Base-by-base conservation (phyloP, 1,140 invertebrate species). In the Philotrypesis tridentata region DNA sequence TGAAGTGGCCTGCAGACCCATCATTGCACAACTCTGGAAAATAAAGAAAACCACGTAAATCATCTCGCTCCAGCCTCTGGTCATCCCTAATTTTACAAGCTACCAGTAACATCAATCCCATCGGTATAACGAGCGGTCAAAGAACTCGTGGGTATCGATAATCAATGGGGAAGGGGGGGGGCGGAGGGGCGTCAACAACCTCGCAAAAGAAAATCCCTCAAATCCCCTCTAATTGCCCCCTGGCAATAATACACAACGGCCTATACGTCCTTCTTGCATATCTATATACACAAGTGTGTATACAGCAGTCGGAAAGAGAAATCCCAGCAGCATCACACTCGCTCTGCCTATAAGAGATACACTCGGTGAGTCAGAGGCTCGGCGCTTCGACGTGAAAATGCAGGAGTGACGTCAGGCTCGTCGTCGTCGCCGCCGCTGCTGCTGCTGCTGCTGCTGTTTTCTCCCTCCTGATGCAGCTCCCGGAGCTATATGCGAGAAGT, bases 1-100 rank as follows among this genome's bases (percentile, higher is more conserved):
- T 92, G 94, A 93, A 89, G 94, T 95, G 90, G 94, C 94, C 93
- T 95, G 94, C 92, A 95, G 93, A 94, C 94, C 94, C 94, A 95
- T 95, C 93, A 94, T 95, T 93, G 94, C 94, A 94, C 94, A 94
- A 90, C 94, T 94, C 94, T 95, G 92, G 3, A 94, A 80, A 43
- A 8, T 7, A 70, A 17, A 31, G 17, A 70, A 70, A 23, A 3
- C 7, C 2, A n/a, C 5, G 29, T 70, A 9, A 37, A 3, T 70
- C 0, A 21, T 55, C 21, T 21, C 33, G 21, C 48, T 55, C 48
- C 7, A 0, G 21, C 40, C 6, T 4, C 48, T n/a, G 6, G 17
- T 55, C 17, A 21, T n/a, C 7, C 21, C 12, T 43, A 43, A 11
- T 43, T 7, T 43, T 43, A 43, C 6, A 43, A 37, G 33, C 17